These are phyloP conservation scores for Eilema sororculum DNA, from an alignment of 2,888 invertebrate species.

Conservation along the genomic window DNA sequence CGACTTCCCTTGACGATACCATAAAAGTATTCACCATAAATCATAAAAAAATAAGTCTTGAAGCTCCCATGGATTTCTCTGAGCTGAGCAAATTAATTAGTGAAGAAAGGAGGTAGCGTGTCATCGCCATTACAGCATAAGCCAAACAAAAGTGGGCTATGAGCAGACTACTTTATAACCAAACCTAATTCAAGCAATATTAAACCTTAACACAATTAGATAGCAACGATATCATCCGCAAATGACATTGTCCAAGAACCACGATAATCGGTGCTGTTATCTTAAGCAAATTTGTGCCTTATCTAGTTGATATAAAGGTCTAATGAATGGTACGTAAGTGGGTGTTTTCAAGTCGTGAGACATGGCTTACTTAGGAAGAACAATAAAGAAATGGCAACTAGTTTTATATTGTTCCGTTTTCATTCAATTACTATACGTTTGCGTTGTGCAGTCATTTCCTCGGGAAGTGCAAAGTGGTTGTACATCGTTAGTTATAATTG, in stretches of 20 bases:
- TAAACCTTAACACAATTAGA: constrained; percentile 25
- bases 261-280: constrained; percentile 7
- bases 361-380: constrained; percentile 54
- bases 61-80: constrained; percentile 75
- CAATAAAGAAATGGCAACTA: constrained; percentile 56
- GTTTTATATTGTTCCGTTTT: constrained; percentile 57
- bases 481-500: constrained; percentile 10
- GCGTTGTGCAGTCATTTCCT: constrained; percentile 58
- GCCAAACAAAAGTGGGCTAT: constrained; percentile 69
- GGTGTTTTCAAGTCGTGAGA: constrained; percentile 45
- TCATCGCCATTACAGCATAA: constrained; percentile 67
- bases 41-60: constrained; percentile 39
- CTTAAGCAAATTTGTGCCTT: constrained; percentile 33
- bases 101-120: constrained; percentile 66
- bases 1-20: constrained; percentile 27
- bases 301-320: constrained; percentile 21
- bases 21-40: constrained; percentile 32
- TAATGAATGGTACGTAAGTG: constrained; percentile 14
- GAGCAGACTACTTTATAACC: constrained; percentile 41
- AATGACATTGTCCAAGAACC: constrained; percentile 14
- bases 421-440: constrained; percentile 55
- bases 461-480: constrained; percentile 38
- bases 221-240: constrained; percentile 24
- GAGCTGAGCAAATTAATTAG: constrained; percentile 75
- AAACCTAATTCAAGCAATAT: constrained; percentile 8